Evolutionary conservation across 2,113 vertebrate species (phyloP).

Genomic region (Pogona vitticeps): DNA sequence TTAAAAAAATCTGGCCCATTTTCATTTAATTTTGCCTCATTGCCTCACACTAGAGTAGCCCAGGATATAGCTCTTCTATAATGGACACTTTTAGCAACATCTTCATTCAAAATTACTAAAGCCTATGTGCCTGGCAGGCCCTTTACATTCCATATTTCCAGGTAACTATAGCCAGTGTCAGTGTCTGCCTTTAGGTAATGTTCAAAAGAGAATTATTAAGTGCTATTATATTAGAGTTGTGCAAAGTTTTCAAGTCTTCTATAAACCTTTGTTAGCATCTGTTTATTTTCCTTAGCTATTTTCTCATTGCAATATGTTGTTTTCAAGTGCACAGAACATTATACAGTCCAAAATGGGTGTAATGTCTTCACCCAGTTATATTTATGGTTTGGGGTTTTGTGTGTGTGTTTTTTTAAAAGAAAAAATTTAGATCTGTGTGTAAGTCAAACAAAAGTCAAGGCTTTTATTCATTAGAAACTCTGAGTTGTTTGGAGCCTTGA

Average conservation of each 20-base stretch:
- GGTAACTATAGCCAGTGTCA: conserved; percentile 50
- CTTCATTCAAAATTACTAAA: conserved; percentile 17
- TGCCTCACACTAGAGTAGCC: background rate
- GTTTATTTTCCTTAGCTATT: conserved; percentile 27
- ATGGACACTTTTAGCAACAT: background rate
- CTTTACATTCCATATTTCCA: conserved; percentile 37
- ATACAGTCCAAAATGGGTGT: background rate
- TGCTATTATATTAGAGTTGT: background rate
- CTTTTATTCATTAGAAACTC: background rate
- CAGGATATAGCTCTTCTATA: background rate
- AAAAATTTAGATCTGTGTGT: background rate
- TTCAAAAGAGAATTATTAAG: conserved; percentile 46
- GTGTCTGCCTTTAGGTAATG: conserved; percentile 43
- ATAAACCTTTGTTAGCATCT: conserved; percentile 36
- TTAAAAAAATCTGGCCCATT: background rate
- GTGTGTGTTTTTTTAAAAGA: background rate
- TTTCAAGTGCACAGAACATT: background rate
- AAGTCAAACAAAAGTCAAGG: background rate
- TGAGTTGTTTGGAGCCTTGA: background rate
- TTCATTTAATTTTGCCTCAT: background rate
- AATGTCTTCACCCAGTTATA: background rate
- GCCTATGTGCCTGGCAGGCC: conserved; percentile 28
- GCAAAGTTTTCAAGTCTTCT: conserved; percentile 42
- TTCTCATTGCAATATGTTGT: background rate
- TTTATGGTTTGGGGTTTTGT: too few species aligned